phyloP scores from a whole-genome alignment of 2,797 vertebrate species.

The Hipposideros larvatus region DNA sequence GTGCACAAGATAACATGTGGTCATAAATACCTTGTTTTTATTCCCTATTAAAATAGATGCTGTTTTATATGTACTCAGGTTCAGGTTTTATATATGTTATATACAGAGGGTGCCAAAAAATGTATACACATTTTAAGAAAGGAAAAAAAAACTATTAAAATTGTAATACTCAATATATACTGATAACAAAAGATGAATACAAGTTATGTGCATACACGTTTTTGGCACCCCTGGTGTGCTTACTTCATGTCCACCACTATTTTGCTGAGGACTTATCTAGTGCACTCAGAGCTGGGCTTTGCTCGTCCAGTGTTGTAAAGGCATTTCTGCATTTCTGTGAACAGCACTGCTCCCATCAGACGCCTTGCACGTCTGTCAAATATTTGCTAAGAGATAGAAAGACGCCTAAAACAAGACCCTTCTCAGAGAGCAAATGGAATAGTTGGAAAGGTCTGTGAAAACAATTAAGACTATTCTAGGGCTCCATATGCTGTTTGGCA shows the following conservation, averaged over 20 bases:
- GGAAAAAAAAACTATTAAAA: too few relatives aligned
- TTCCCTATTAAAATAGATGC: not conserved
- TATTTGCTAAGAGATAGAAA: not conserved
- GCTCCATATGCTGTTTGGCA: not conserved
- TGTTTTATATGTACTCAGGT: not conserved
- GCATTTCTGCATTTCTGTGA: not conserved
- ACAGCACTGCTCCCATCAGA: too few relatives aligned
- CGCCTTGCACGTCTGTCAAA: not conserved
- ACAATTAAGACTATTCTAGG: not conserved
- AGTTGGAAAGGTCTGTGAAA: not conserved
- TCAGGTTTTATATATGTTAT: not conserved
- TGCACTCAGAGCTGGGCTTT: slow-evolving; percentile 11
- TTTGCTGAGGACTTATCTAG: not conserved
- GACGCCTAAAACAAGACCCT: not conserved
- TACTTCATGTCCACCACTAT: not conserved
- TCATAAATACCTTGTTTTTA: slow-evolving; percentile 34
- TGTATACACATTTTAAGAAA: too few relatives aligned
- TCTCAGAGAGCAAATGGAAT: not conserved
- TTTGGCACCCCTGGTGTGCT: not conserved
- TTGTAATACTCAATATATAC: too few relatives aligned
- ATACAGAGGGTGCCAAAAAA: too few relatives aligned
- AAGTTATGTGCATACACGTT: too few relatives aligned
- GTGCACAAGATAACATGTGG: slow-evolving; percentile 67
- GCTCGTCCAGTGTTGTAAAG: not conserved
- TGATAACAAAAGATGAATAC: too few relatives aligned